Percentiles rank a stretch among this genome's conserved stretches.
Evolutionary conservation across 1,140 invertebrate genomes (phyloP).

Genomic region (Drosophila pseudoobscura): DNA sequence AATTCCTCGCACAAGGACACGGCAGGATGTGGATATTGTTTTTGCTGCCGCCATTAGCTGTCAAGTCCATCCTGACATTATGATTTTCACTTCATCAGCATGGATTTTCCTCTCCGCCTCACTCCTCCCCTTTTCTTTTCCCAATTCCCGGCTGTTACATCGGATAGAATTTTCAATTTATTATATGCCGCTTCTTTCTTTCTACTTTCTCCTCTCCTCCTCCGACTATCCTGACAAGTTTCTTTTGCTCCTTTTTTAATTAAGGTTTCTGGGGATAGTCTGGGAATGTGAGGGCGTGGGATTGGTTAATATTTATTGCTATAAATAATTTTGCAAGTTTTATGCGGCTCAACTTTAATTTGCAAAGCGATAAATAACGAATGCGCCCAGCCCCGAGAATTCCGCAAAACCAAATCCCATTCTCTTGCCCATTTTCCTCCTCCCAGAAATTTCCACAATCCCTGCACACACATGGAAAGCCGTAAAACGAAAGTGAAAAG

Average conservation of each 20-base stretch:
- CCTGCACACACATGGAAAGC: slow-evolving; percentile 25
- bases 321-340: slow-evolving; percentile 67
- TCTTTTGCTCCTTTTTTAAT: slow-evolving; percentile 41
- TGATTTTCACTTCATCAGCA: slow-evolving; percentile 46
- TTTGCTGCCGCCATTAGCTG: slow-evolving; percentile 16
- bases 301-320: slow-evolving; percentile 66
- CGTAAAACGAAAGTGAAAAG: slow-evolving; percentile 77
- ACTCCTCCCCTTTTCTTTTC: too few species aligned
- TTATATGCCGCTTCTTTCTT: slow-evolving; percentile 19
- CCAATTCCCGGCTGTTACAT: slow-evolving; percentile 19
- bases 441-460: slow-evolving; percentile 13
- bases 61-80: slow-evolving; percentile 39
- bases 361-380: slow-evolving; percentile 76
- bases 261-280: slow-evolving; percentile 23
- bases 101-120: background rate
- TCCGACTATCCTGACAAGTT: slow-evolving; percentile 8
- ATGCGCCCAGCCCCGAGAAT: slow-evolving; percentile 15
- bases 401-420: slow-evolving; percentile 41
- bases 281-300: background rate
- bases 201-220: too few species aligned
- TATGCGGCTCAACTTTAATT: slow-evolving; percentile 72
- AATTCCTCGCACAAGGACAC: slow-evolving; percentile 13
- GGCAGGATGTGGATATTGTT: slow-evolving; percentile 14
- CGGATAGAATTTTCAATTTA: slow-evolving; percentile 58
- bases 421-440: slow-evolving; percentile 16